A percentile compares a stretch with the other conserved stretches of the same genome.
Conservation (phyloP, 1,140 invertebrate species). For the Chrysoperla carnea region DNA sequence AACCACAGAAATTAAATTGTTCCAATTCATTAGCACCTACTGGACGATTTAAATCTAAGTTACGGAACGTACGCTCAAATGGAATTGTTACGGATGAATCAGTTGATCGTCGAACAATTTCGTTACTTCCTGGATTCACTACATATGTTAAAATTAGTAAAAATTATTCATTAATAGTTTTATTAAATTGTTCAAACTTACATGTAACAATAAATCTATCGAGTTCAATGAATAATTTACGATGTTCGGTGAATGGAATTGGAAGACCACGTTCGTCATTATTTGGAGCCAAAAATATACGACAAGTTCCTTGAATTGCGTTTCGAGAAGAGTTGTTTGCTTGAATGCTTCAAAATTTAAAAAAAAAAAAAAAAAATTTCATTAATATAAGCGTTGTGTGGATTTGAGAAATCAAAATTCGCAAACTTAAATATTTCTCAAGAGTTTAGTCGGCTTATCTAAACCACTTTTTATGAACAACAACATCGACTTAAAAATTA, state of each 20-base stretch:
- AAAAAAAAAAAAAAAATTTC: no score
- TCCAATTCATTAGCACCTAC: slow-evolving; percentile 15
- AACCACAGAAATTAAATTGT: slow-evolving; percentile 31
- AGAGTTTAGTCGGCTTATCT: no score
- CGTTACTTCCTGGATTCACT: slow-evolving; percentile 36
- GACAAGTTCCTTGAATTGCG: slow-evolving; percentile 25
- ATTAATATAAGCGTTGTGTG: no score
- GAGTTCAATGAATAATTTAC: slow-evolving; percentile 33
- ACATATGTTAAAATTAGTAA: slow-evolving; percentile 8
- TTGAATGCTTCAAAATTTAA: slow-evolving; percentile 16
- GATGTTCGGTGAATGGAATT: slow-evolving; percentile 29
- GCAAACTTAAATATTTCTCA: no score
- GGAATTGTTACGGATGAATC: slow-evolving; percentile 46
- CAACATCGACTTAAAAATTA: no score
- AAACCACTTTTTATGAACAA: no score
- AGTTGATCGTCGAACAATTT: slow-evolving; percentile 29
- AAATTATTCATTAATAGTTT: neutral
- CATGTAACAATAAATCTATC: slow-evolving; percentile 32
- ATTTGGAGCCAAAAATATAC: slow-evolving; percentile 39
- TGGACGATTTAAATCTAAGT: slow-evolving; percentile 26
- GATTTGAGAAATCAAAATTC: no score
- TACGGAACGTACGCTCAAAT: slow-evolving; percentile 41
- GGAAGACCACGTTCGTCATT: slow-evolving; percentile 30
- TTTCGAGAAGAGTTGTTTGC: slow-evolving; percentile 19
- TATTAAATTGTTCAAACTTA: slow-evolving; percentile 16